These are phyloP conservation scores for Pitangus sulphuratus DNA, from an alignment of 2,797 vertebrate genomes.

Conservation along the genomic window DNA sequence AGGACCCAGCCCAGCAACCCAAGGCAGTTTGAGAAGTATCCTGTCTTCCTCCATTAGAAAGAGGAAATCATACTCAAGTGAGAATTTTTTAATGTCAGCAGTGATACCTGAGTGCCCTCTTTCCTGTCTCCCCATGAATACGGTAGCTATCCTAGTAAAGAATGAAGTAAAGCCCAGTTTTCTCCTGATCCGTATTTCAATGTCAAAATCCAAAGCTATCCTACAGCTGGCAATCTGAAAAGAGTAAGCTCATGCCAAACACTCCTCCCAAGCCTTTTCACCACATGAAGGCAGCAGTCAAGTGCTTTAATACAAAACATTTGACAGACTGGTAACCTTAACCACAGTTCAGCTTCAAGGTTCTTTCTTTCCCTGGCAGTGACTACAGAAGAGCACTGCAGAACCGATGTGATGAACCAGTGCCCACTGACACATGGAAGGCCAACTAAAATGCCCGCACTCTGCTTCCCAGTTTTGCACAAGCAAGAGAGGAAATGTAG, in stretches of 20 bases:
- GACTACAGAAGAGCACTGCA: rapidly evolving
- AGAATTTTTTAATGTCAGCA: background rate
- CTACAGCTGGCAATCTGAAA: background rate
- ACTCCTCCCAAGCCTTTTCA: background rate
- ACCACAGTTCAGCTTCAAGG: background rate
- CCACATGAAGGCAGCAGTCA: background rate
- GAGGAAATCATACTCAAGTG: background rate
- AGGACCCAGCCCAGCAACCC: background rate
- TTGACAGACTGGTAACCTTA: background rate
- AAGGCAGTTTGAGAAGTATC: background rate
- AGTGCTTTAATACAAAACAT: background rate
- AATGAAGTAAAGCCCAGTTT: background rate
- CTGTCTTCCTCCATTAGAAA: background rate
- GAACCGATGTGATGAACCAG: background rate
- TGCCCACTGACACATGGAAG: background rate
- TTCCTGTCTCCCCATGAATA: background rate
- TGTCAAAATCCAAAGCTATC: background rate
- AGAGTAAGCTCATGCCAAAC: background rate
- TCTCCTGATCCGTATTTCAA: background rate
- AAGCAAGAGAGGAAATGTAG: background rate
- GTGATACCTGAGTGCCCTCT: background rate
- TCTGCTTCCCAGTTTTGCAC: background rate
- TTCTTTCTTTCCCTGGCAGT: background rate
- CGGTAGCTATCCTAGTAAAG: background rate
- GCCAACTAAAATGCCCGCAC: background rate